Conservation (phyloP, 2,888 invertebrate genomes). For the Agrotis clavis region DNA sequence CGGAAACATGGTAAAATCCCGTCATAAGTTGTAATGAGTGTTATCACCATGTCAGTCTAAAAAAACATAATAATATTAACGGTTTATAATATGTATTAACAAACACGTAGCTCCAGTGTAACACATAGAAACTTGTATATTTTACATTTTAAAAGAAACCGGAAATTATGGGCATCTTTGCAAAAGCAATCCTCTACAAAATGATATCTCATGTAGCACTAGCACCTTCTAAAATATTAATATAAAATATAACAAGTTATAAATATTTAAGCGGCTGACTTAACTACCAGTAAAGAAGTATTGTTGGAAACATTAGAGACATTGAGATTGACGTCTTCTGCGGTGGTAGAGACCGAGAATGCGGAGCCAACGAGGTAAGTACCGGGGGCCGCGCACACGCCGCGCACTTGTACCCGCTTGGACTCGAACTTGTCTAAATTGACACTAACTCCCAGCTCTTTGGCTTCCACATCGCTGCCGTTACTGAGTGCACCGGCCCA, state of each 20-base stretch:
- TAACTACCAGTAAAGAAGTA: constrained; percentile 83
- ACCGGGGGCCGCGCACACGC: constrained; percentile 92
- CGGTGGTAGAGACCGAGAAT: constrained; percentile 82
- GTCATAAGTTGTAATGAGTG: too few relatives aligned
- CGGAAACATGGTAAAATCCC: too few relatives aligned
- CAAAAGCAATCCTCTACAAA: background rate
- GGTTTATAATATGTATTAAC: background rate
- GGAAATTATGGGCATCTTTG: background rate
- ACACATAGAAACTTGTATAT: background rate
- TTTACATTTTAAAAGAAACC: constrained; percentile 2
- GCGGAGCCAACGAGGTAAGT: constrained; percentile 93
- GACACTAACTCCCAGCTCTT: constrained; percentile 83
- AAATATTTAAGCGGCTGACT: constrained; percentile 68
- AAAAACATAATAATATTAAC: background rate
- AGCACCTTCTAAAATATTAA: background rate
- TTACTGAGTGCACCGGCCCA: constrained; percentile 87
- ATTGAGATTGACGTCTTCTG: constrained; percentile 66
- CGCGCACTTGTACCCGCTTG: constrained; percentile 91
- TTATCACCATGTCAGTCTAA: too few relatives aligned
- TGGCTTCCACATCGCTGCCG: constrained; percentile 81
- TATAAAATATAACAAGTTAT: background rate
- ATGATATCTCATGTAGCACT: constrained; percentile 3
- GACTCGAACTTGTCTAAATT: constrained; percentile 88
- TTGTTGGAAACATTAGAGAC: constrained; percentile 77
- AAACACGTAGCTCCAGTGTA: background rate